Conservation (phyloP, 2,113 vertebrate genomes). For the Aegotheles bennettii region DNA sequence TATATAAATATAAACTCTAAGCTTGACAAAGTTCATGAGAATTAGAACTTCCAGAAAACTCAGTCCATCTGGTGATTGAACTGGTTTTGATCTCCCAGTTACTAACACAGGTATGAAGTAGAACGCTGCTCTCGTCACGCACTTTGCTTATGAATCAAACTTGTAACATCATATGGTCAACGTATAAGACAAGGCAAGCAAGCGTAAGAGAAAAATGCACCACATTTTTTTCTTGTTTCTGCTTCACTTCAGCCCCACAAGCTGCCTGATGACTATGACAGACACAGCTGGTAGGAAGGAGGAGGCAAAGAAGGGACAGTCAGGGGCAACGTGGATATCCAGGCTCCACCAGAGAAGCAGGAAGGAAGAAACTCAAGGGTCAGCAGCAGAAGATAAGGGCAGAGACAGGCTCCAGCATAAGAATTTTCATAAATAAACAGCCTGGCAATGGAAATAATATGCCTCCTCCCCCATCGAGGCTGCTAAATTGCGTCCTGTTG, state of each 20-base stretch:
- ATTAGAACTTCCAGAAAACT: constrained; percentile 3
- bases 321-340: background rate
- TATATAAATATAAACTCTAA: constrained; percentile 14
- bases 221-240: background rate
- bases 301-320: background rate
- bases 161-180: background rate
- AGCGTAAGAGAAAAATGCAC: background rate
- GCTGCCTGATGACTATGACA: background rate
- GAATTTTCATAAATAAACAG: background rate
- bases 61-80: background rate
- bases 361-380: background rate
- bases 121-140: background rate
- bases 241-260: background rate
- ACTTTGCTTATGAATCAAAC: background rate
- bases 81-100: background rate
- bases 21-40: constrained; percentile 26
- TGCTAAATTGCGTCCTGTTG: background rate
- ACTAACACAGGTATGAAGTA: background rate
- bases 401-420: background rate
- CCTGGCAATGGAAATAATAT: background rate
- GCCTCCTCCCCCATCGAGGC: background rate
- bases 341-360: background rate
- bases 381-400: background rate
- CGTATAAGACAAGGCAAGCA: background rate
- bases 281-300: background rate